phyloP scores from a whole-genome alignment of 2,797 vertebrate species.

The Gymnothorax javanicus region DNA sequence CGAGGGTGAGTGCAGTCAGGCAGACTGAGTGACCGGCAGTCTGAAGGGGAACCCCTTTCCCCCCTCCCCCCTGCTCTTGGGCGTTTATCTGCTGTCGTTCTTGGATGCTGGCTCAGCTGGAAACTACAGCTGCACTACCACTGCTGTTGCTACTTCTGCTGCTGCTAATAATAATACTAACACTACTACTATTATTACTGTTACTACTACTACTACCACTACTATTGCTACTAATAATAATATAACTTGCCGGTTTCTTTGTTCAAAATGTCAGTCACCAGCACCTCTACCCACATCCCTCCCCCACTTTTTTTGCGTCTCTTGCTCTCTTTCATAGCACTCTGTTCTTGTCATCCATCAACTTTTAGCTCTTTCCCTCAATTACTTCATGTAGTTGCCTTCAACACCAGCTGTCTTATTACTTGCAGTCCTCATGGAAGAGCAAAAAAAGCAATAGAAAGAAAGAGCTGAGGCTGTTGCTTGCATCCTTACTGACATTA shows the following conservation, averaged over 20 bases:
- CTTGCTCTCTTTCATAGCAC: not conserved
- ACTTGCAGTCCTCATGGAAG: not conserved
- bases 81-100: not conserved
- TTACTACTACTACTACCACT: not conserved
- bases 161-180: no score
- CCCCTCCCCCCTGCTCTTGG: not conserved
- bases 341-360: slow-evolving; percentile 16
- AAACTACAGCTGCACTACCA: slow-evolving; percentile 18
- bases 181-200: no score
- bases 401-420: not conserved
- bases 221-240: not conserved
- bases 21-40: not conserved
- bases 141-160: not conserved
- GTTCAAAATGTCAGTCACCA: slow-evolving; percentile 16
- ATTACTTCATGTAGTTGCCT: not conserved
- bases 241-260: not conserved
- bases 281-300: not conserved
- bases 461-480: slow-evolving; percentile 1
- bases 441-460: not conserved
- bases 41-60: not conserved
- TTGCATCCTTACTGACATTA: slow-evolving; percentile 43
- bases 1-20: not conserved
- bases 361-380: not conserved
- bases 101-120: not conserved
- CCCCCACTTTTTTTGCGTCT: not conserved